Conservation (phyloP, 1,140 invertebrate genomes). For the Sipha flava region DNA sequence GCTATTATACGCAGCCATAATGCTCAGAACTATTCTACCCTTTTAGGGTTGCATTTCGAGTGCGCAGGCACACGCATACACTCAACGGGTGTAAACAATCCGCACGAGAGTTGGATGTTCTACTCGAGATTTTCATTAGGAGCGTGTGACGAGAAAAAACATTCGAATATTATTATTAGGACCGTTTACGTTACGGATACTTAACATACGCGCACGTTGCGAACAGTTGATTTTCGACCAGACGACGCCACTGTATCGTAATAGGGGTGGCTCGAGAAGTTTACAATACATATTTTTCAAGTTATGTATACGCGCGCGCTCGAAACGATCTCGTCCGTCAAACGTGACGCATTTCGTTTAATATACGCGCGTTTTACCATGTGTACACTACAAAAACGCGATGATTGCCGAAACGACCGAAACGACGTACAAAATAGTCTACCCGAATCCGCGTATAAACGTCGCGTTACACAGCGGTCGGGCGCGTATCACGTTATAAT, state of each 20-base stretch:
- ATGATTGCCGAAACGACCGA: not conserved
- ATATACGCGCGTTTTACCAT: too few species aligned
- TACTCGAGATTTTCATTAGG: not conserved
- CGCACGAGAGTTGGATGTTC: not conserved
- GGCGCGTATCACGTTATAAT: not conserved
- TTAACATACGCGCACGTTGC: not conserved
- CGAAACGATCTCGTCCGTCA: not conserved
- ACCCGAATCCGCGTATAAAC: not conserved
- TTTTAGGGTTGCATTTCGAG: not conserved
- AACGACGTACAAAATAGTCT: not conserved
- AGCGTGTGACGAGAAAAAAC: not conserved
- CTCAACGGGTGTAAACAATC: not conserved
- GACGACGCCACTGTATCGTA: not conserved
- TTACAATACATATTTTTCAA: not conserved
- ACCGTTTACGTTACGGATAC: conserved; percentile 5
- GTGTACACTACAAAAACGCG: not conserved
- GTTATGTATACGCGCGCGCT: too few species aligned
- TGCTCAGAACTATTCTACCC: too few species aligned
- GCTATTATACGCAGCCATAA: not conserved
- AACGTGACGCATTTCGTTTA: not conserved
- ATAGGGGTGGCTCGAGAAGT: not conserved
- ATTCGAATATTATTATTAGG: not conserved
- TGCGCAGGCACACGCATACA: not conserved
- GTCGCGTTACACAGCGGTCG: not conserved
- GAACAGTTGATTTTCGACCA: not conserved